A percentile compares a stretch with the other conserved stretches of the same genome.
Conservation (phyloP, 2,888 invertebrate species). For the Saturnia pavonia region DNA sequence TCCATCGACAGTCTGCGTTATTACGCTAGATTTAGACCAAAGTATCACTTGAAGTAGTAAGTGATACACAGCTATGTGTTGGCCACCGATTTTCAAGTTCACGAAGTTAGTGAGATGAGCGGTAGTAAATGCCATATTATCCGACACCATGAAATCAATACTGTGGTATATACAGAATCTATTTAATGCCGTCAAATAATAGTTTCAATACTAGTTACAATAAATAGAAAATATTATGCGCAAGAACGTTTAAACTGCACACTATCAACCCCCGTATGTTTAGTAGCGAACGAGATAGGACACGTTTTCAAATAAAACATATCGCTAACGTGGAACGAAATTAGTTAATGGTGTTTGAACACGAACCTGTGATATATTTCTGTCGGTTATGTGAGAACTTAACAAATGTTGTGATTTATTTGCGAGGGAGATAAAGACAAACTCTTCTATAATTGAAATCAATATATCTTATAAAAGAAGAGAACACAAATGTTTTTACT, state of each 20-base stretch:
- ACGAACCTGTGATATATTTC: not conserved
- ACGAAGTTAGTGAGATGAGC: too few species aligned
- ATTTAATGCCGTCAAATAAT: too few species aligned
- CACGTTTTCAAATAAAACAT: not conserved
- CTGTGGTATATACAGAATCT: too few species aligned
- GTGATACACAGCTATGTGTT: too few species aligned
- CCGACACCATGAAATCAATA: too few species aligned
- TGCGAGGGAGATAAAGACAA: constrained; percentile 1
- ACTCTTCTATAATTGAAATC: not conserved
- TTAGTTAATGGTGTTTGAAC: not conserved
- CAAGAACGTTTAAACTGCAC: not conserved
- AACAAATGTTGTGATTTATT: constrained; percentile 14
- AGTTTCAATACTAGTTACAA: too few species aligned
- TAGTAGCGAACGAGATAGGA: not conserved
- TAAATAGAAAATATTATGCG: not conserved
- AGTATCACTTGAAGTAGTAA: too few species aligned
- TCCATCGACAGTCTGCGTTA: too few species aligned
- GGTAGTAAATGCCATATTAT: too few species aligned
- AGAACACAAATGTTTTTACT: too few species aligned
- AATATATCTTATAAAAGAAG: not conserved
- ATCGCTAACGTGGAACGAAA: not conserved
- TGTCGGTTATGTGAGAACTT: constrained; percentile 9
- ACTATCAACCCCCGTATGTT: not conserved
- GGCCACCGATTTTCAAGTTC: too few species aligned
- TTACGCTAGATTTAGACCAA: too few species aligned